Conservation (phyloP, 1,140 invertebrate genomes). For the Trinorchestia longiramus region DNA sequence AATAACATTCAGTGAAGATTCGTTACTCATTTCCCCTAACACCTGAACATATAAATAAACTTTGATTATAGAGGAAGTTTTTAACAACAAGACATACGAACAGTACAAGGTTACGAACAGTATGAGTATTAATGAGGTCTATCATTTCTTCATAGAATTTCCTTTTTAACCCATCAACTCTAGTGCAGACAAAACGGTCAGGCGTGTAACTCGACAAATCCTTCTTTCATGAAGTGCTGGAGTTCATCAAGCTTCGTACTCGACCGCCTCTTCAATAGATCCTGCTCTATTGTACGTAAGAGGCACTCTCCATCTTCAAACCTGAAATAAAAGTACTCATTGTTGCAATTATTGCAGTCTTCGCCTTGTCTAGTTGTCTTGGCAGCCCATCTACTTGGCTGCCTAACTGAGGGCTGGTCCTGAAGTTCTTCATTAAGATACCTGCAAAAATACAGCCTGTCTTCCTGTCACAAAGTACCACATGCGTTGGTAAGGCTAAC, state of each 20-base stretch:
- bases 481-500: too few relatives aligned
- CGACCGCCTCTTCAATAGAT: neutral
- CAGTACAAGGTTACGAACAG: too few relatives aligned
- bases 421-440: neutral
- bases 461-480: too few relatives aligned
- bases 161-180: neutral
- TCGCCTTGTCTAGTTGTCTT: neutral
- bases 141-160: too few relatives aligned
- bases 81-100: too few relatives aligned
- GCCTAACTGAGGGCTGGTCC: neutral
- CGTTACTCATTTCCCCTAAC: too few relatives aligned
- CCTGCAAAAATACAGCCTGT: too few relatives aligned
- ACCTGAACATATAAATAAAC: too few relatives aligned
- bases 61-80: too few relatives aligned
- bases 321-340: too few relatives aligned
- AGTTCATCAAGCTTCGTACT: too few relatives aligned
- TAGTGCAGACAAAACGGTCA: neutral
- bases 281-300: neutral
- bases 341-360: neutral
- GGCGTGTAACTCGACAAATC: neutral
- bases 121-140: too few relatives aligned
- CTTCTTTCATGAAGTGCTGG: neutral
- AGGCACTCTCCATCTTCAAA: neutral
- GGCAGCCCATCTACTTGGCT: neutral
- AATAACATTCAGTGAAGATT: neutral